phyloP scores from a whole-genome alignment of 2,797 vertebrate species.

The Oceanodroma leucorhoa region DNA sequence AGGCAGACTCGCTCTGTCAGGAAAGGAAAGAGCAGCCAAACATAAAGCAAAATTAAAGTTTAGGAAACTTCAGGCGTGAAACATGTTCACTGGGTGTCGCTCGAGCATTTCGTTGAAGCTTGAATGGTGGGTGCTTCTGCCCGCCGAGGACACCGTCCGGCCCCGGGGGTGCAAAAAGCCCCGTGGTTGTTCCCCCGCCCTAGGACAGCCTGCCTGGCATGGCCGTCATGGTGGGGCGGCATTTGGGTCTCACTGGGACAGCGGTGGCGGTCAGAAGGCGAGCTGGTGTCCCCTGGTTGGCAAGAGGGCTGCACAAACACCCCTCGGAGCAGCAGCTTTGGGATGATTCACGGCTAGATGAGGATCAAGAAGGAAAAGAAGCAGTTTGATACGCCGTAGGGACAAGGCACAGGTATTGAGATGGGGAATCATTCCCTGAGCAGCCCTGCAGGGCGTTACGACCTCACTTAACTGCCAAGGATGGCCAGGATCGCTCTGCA shows the following conservation, averaged over 20 bases:
- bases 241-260: background rate
- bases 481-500: background rate
- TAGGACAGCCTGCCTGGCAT: background rate
- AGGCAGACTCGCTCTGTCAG: background rate
- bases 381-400: too few species aligned
- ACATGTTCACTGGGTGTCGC: fast-evolving
- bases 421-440: background rate
- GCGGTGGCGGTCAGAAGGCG: fast-evolving
- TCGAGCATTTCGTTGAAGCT: background rate
- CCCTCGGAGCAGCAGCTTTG: background rate
- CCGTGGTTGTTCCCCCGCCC: background rate
- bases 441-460: background rate
- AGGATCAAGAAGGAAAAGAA: background rate
- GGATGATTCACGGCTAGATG: fast-evolving
- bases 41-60: background rate
- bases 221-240: background rate
- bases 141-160: background rate
- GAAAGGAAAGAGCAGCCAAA: background rate
- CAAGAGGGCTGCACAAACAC: background rate
- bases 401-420: fast-evolving
- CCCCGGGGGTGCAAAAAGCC: background rate
- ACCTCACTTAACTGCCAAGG: background rate
- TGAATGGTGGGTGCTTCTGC: background rate
- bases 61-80: background rate
- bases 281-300: background rate